Evolutionary conservation across 1,140 invertebrate species (phyloP), one percentile per base, ranked within the genome.

Genomic region (Hyles euphorbiae): DNA sequence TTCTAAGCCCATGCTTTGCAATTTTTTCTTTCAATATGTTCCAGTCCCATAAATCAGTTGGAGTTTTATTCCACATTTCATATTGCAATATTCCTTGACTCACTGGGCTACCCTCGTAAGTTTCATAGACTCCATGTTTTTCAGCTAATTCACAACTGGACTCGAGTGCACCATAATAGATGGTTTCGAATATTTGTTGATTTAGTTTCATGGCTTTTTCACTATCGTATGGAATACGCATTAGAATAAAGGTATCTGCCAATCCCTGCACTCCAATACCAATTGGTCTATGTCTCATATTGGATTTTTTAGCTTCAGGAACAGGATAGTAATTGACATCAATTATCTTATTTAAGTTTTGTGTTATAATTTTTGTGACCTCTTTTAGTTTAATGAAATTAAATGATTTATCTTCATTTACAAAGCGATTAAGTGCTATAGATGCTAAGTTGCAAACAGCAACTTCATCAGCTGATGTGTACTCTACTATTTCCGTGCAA

Each of bases 391-490:
- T 97, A 2, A 92, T 71, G 83, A 99, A 99, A 83, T 99, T 96
- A 78, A 94, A 99, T 0, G 91, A 94, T 74, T 93, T 94, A 53
- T 94, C 91, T 3, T 92, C 74, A 61, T 93, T 94, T 0, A 99
- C 96, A 90, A 97, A 99, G 94, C 96, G 97, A 79, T 98, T 99
- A 0, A 99, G 90, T n/a, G 98, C 98, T 68, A 99, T 96, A 0
- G 98, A 99, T 2, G 98, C 98, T 74, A 99, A 91, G 91, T 99
- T 99, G 87, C 99, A 99, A 0, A 99, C 98, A 34, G 98, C 98
- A 40, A 99, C 94, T 92, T 99, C 98, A 88, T 99, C 96, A 2
- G 93, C 90, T 45, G 95, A 93, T 9, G 94, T 96, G 81, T 98
- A 99, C 86, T 99, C 94, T 2, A 99, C 93, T 76, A 99, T 97